Conservation (phyloP, 1,140 invertebrate genomes). For the Drosophila sechellia region DNA sequence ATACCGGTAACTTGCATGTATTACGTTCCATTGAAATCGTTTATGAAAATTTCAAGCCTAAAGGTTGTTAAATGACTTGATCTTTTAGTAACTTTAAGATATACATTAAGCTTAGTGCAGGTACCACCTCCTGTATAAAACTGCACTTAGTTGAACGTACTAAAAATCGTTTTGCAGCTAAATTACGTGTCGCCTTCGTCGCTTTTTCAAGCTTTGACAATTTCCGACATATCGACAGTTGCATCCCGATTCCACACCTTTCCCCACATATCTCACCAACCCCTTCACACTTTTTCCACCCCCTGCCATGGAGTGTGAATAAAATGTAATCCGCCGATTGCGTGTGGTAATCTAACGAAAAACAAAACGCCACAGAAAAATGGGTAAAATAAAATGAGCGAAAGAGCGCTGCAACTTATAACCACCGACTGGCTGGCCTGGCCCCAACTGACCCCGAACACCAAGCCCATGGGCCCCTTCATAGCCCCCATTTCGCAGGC, state of each 20-base stretch:
- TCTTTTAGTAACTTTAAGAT: background rate
- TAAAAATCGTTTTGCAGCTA: conserved; percentile 8
- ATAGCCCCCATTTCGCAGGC: conserved; percentile 2
- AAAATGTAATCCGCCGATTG: conserved; percentile 71
- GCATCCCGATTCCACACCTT: conserved; percentile 22
- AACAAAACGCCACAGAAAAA: conserved; percentile 25
- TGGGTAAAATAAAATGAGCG: conserved; percentile 14
- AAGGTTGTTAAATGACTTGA: background rate
- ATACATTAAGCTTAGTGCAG: background rate
- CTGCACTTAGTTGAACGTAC: background rate
- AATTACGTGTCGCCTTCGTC: conserved; percentile 62
- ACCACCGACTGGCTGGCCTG: conserved; percentile 18
- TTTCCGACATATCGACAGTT: conserved; percentile 75
- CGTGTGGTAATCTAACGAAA: conserved; percentile 48
- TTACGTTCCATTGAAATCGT: background rate
- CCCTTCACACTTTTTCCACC: background rate
- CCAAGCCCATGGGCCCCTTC: background rate
- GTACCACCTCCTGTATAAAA: background rate
- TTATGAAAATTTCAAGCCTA: background rate
- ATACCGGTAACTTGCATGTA: background rate
- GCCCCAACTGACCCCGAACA: conserved; percentile 33
- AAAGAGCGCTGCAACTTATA: conserved; percentile 35
- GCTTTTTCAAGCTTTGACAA: conserved; percentile 59
- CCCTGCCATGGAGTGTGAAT: conserved; percentile 48
- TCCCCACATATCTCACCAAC: background rate